Evolutionary conservation across 2,113 vertebrate species (phyloP), one percentile per base, ranked within the genome.

Genomic region (Nothocercus julius): DNA sequence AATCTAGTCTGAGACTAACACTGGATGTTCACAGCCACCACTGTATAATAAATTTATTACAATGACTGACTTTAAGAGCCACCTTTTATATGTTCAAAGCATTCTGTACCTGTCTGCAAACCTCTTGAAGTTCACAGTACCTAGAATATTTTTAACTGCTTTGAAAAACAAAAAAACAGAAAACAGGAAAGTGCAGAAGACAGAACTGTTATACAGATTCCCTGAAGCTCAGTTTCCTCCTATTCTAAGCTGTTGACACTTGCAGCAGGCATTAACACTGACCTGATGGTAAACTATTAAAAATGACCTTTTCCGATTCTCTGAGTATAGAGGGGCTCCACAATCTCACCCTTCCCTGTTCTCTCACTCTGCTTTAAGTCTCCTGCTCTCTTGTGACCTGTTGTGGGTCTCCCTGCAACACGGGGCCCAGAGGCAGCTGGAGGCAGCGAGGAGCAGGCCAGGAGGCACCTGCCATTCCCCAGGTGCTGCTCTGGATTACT

Each of bases 31-130:
- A 82, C 73, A 96, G 92, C 63, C 87, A 93, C 92, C 78, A 49
- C 21, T 21, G 85, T 79, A 61, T 87, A 93, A 96, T 94, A 95
- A 95, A 97, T 96, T 95, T 96, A 90, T 76, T 82, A 88, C 58
- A 93, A 63, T 84, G 79, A 58, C 75, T 93, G 95, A 87, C 76
- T 97, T 92, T 93, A 95, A 93, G 59, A 85, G 66, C 72, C 22
- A 8, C 64, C 34, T 76, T 76, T 77, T 42, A 7, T 36, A 62
- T 63, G 47, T 87, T 96, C 95, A 96, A 95, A 96, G 86, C 68
- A 38, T 72, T 93, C 74, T 17, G 9, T 66, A 49, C 76, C 67
- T 69, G 28, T 12, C 40, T 91, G 58, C 10, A 42, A 67, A 13
- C 25, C 74, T 85, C 59, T 45, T 28, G 9, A 95, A 85, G 18